phyloP scores from a whole-genome alignment of 2,888 invertebrate species.

The Ypsolopha scabrella region DNA sequence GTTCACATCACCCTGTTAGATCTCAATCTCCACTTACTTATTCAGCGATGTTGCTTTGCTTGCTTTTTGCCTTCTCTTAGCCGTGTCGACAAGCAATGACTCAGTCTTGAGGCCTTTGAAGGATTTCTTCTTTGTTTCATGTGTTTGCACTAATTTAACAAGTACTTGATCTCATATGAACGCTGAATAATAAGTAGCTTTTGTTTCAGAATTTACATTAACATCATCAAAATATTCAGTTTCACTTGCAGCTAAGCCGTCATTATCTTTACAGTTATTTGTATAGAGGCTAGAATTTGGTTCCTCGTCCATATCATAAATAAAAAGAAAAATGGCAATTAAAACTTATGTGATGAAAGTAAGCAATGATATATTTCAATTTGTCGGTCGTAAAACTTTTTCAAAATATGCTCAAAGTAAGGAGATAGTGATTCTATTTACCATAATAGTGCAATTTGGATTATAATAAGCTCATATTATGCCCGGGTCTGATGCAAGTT shows the following conservation, averaged over 20 bases:
- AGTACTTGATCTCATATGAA: no score
- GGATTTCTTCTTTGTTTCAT: conserved; percentile 8
- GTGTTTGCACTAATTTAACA: conserved; percentile 10
- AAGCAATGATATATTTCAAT: conserved; percentile 3
- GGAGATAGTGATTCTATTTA: not conserved
- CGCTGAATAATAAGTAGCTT: no score
- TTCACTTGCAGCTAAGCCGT: no score
- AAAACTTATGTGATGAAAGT: not conserved
- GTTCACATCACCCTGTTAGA: conserved; percentile 51
- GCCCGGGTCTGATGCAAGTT: not conserved
- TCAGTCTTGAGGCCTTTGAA: conserved; percentile 11
- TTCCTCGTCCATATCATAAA: no score
- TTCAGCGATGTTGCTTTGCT: conserved; percentile 30
- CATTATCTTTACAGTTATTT: no score
- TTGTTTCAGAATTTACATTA: no score
- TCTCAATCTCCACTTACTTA: conserved; percentile 55
- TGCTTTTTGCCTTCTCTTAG: conserved; percentile 22
- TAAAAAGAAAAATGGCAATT: no score
- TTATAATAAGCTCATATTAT: not conserved
- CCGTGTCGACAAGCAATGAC: conserved; percentile 14
- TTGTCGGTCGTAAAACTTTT: not conserved
- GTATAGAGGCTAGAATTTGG: no score
- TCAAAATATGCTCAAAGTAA: not conserved
- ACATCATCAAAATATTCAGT: no score
- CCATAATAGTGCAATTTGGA: conserved; percentile 1